These are phyloP conservation scores for Thalassophryne amazonica DNA, from an alignment of 2,797 vertebrate genomes.

Conservation along the genomic window DNA sequence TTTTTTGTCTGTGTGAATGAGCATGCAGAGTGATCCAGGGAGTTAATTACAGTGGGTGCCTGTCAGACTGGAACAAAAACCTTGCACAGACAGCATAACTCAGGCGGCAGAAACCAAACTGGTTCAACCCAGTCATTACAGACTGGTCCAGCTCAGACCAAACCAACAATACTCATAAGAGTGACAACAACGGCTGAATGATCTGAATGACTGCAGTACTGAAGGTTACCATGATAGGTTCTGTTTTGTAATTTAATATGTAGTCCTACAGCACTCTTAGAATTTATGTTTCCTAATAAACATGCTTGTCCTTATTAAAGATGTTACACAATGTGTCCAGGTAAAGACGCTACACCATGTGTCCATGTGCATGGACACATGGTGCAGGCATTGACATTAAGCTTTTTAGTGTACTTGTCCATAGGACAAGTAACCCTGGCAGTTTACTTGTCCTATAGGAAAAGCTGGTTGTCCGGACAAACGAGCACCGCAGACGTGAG, in stretches of 20 bases:
- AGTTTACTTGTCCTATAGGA: too few species aligned
- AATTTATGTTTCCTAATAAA: slow-evolving; percentile 11
- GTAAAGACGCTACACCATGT: too few species aligned
- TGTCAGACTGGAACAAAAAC: slow-evolving; percentile 80
- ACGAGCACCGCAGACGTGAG: too few species aligned
- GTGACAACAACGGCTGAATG: slow-evolving; percentile 2
- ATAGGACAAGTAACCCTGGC: too few species aligned
- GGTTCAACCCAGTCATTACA: slow-evolving; percentile 71
- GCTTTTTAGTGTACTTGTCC: too few species aligned
- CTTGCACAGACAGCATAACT: slow-evolving; percentile 82
- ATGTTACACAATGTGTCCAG: not conserved
- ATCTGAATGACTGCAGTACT: not conserved
- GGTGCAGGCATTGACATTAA: too few species aligned
- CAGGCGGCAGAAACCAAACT: slow-evolving; percentile 75
- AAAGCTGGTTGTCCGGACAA: too few species aligned
- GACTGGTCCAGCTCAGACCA: slow-evolving; percentile 51
- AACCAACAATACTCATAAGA: slow-evolving; percentile 22
- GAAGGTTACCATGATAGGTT: slow-evolving; percentile 1
- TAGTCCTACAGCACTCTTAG: not conserved
- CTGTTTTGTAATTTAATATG: slow-evolving; percentile 4
- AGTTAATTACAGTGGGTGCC: slow-evolving; percentile 81
- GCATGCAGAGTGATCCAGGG: slow-evolving; percentile 78
- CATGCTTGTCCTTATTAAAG: slow-evolving; percentile 5
- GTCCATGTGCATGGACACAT: too few species aligned
- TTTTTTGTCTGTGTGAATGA: slow-evolving; percentile 74